phyloP scores from a whole-genome alignment of 2,797 vertebrate genomes.

The Urophycis tenuis region DNA sequence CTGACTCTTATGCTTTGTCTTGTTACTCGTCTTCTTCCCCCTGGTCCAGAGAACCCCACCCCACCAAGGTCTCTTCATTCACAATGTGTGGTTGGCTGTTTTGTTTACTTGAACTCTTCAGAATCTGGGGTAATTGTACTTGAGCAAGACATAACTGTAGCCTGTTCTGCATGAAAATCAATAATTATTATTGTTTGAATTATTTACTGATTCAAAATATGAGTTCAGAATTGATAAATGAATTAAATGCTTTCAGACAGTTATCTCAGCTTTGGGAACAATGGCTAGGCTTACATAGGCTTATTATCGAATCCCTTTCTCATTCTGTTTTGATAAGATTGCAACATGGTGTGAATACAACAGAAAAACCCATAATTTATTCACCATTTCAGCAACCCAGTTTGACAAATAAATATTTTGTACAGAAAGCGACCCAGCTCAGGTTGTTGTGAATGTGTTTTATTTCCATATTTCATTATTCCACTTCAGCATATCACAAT shows the following conservation, averaged over 20 bases:
- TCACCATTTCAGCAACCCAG: conserved; percentile 4
- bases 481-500: conserved; percentile 64
- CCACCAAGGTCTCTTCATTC: background rate
- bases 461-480: conserved; percentile 49
- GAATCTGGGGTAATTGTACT: background rate
- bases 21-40: background rate
- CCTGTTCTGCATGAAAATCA: background rate
- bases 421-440: conserved; percentile 35
- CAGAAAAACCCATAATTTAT: background rate
- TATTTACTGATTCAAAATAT: background rate
- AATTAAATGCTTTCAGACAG: background rate
- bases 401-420: conserved; percentile 17
- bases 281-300: background rate
- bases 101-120: background rate
- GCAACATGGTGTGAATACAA: background rate
- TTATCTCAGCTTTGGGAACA: background rate
- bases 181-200: too few species aligned
- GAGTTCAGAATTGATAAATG: background rate
- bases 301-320: background rate
- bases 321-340: background rate
- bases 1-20: conserved; percentile 52
- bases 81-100: background rate
- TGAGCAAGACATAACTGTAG: background rate
- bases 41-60: background rate
- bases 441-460: conserved; percentile 36